phyloP scores from a whole-genome alignment of 1,140 invertebrate genomes.

The Nebria ingens region DNA sequence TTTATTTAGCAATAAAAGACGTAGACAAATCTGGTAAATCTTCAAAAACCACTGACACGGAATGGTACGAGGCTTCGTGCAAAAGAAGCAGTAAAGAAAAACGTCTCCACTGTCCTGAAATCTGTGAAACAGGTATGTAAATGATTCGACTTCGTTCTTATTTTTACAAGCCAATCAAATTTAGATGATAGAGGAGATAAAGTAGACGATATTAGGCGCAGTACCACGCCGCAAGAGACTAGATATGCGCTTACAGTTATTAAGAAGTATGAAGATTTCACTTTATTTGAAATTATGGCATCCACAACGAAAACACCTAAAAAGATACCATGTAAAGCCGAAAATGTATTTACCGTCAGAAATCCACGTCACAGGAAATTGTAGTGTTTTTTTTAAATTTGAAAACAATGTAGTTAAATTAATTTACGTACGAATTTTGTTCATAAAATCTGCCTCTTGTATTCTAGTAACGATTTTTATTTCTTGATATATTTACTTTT shows the following conservation, averaged over 20 bases:
- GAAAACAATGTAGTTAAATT: neutral
- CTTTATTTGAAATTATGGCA: slow-evolving; percentile 28
- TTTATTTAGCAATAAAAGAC: too few species aligned
- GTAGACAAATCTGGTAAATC: too few species aligned
- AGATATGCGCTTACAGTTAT: slow-evolving; percentile 27
- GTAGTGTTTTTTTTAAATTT: neutral
- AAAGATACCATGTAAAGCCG: slow-evolving; percentile 19
- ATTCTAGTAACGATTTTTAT: neutral
- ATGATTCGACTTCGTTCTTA: neutral
- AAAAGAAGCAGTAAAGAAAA: neutral
- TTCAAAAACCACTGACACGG: neutral
- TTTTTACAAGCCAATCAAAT: neutral
- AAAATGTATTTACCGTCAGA: slow-evolving; percentile 28
- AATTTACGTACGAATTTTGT: neutral
- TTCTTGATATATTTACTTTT: neutral
- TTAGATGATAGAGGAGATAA: neutral
- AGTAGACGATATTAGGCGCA: neutral
- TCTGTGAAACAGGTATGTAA: neutral
- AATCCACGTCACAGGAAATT: slow-evolving; percentile 15
- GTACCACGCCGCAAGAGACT: slow-evolving; percentile 13
- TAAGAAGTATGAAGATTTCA: slow-evolving; percentile 24
- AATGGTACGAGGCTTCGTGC: neutral
- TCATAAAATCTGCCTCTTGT: neutral
- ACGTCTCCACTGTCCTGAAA: neutral
- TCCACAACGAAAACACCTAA: slow-evolving; percentile 25